Evolutionary conservation across 1,140 invertebrate species (phyloP), one percentile per base, ranked within the genome.

Genomic region (Bombus ignitus): DNA sequence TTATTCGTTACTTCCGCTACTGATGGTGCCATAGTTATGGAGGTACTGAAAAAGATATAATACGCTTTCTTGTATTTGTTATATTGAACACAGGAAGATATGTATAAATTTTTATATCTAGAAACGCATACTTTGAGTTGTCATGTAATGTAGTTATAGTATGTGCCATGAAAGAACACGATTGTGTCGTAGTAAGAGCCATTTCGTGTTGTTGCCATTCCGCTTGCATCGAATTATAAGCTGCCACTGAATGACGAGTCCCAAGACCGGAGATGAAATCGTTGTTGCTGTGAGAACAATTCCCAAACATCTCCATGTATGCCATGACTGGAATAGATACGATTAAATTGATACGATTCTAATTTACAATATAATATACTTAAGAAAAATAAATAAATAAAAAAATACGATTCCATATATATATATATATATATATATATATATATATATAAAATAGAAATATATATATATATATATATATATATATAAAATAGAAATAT

Each of bases 261-360:
- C 94, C 95, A 59, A 95, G 91, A 74, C 93, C 94, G 65, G 94
- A 94, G 91, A 98, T 97, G 94, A 98, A 97, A 90, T 98, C 97
- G 87, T 96, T 96, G 80, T 96, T 96, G 44, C 97, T 97, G 90
- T 98, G 97, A 81, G 97, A 97, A 95, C 98, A 98, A 93, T 98
- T 97, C 2, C 98, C 98, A 93, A 98, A 98, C 96, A 98, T 98
- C 95, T 98, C 98, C 98, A 99, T 99, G 95, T 99, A 99, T 71
- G 98, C 98, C 97, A 98, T 98, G 90, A 99, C 98, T 99, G 96
- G 83, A 96, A 96, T 87, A 85, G 47, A 47, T 85, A 68, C 4
- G 85, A 90, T 65, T 66, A 86, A 15, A 74, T 83, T 87, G 84
- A 25, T 71, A 88, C 87, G 66, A 68, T 73, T 81, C 25, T 68